A percentile compares a stretch with the other conserved stretches of the same genome.
Conservation (phyloP, 2,113 vertebrate species). For the Dendrocopos noguchii region DNA sequence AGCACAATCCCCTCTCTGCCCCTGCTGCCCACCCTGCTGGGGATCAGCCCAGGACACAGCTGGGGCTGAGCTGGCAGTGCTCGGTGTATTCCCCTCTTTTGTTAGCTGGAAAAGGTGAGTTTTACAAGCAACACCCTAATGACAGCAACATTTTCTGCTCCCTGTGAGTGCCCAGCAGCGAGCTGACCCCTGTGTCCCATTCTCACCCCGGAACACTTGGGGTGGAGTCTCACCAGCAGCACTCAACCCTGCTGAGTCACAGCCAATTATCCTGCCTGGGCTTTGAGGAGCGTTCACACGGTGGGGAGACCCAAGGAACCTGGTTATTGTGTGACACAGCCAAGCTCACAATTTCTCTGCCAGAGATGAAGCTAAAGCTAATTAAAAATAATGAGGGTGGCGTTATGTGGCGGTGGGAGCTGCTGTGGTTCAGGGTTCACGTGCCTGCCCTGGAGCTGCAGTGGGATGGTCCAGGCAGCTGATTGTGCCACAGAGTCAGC, state of each 20-base stretch:
- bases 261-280: background rate
- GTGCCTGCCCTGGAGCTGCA: background rate
- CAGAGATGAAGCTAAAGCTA: background rate
- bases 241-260: rapidly evolving
- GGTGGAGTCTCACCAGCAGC: background rate
- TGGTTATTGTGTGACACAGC: background rate
- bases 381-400: background rate
- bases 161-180: rapidly evolving
- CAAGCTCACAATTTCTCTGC: background rate
- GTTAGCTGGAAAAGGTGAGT: background rate
- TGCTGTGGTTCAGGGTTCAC: background rate
- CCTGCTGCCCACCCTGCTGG: no score
- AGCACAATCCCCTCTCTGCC: no score
- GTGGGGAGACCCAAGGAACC: background rate
- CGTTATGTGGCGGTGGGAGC: background rate
- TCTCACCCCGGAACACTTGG: rapidly evolving
- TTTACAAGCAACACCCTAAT: background rate
- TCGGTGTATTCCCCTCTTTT: background rate
- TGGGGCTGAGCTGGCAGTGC: no score
- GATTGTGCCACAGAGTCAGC: background rate
- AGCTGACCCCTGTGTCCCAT: background rate
- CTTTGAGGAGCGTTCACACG: rapidly evolving
- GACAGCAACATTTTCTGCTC: background rate
- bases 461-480: background rate
- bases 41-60: no score